Evolutionary conservation across 2,888 invertebrate genomes (phyloP).

Genomic region (Sicus ferrugineus): DNA sequence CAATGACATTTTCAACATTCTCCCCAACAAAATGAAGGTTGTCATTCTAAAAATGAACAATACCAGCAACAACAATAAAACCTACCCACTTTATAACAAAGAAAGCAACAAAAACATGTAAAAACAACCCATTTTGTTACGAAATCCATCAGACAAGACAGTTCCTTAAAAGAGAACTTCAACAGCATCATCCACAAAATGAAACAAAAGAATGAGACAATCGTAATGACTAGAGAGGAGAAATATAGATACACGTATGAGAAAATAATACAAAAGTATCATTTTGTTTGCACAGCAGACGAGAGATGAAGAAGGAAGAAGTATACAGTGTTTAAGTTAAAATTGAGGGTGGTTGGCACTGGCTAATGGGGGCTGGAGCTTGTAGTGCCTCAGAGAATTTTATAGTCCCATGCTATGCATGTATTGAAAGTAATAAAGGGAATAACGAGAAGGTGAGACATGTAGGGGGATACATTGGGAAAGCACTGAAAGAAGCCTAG

Average conservation of each 20-base stretch:
- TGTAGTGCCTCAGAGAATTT: too few species aligned
- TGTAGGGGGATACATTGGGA: too few species aligned
- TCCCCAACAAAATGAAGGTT: slow-evolving; percentile 14
- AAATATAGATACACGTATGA: not conserved
- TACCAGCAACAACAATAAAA: not conserved
- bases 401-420: too few species aligned
- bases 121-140: slow-evolving; percentile 28
- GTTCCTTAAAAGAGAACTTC: slow-evolving; percentile 9
- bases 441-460: too few species aligned
- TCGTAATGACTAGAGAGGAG: slow-evolving; percentile 2
- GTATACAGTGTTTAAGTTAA: too few species aligned
- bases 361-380: too few species aligned
- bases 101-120: not conserved
- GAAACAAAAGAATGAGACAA: slow-evolving; percentile 29
- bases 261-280: not conserved
- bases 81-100: slow-evolving; percentile 5
- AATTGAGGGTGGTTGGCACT: too few species aligned
- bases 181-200: slow-evolving; percentile 7
- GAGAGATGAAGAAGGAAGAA: too few species aligned
- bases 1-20: slow-evolving; percentile 25
- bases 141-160: slow-evolving; percentile 10
- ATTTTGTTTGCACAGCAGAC: too few species aligned
- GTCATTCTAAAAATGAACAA: not conserved
- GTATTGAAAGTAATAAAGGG: too few species aligned
- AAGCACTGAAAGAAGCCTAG: too few species aligned